A percentile compares a stretch with the other conserved stretches of the same genome.
Conservation (phyloP, 1,140 invertebrate species). For the Chymomyza costata region DNA sequence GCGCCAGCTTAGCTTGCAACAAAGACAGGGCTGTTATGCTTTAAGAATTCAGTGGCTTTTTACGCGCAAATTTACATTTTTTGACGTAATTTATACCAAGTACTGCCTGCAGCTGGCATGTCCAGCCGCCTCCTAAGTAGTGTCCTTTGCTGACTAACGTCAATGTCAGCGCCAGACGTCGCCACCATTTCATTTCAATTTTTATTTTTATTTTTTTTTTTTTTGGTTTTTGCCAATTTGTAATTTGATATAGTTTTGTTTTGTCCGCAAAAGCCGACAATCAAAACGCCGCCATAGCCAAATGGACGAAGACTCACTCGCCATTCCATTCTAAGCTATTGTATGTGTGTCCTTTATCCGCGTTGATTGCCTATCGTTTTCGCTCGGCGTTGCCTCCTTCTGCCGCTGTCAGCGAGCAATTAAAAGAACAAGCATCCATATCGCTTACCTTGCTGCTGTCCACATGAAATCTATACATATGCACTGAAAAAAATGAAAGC, state of each 20-base stretch:
- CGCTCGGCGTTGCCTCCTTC: too few species aligned
- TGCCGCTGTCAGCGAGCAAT: constrained; percentile 48
- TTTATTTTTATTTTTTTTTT: constrained; percentile 65
- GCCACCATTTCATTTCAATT: too few species aligned
- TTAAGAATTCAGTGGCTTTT: neutral
- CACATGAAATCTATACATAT: constrained; percentile 66
- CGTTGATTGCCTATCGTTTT: constrained; percentile 65
- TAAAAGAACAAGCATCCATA: constrained; percentile 66
- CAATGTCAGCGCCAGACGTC: neutral
- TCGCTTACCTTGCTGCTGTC: constrained; percentile 45
- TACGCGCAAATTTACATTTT: neutral
- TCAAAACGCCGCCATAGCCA: constrained; percentile 48
- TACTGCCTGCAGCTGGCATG: too few species aligned
- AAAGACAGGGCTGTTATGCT: constrained; percentile 15
- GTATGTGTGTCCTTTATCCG: constrained; percentile 12
- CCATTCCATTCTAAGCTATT: constrained; percentile 1
- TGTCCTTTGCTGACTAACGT: neutral
- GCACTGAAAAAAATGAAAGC: too few species aligned
- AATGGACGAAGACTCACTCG: constrained; percentile 31
- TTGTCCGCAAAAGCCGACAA: constrained; percentile 67
- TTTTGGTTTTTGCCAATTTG: constrained; percentile 33
- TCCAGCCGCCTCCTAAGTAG: constrained; percentile 1
- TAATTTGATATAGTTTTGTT: constrained; percentile 63
- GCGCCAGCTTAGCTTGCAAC: too few species aligned
- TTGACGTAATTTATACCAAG: constrained; percentile 5